Conservation (phyloP, 2,113 vertebrate species). For the Cynopterus brachyotis region DNA sequence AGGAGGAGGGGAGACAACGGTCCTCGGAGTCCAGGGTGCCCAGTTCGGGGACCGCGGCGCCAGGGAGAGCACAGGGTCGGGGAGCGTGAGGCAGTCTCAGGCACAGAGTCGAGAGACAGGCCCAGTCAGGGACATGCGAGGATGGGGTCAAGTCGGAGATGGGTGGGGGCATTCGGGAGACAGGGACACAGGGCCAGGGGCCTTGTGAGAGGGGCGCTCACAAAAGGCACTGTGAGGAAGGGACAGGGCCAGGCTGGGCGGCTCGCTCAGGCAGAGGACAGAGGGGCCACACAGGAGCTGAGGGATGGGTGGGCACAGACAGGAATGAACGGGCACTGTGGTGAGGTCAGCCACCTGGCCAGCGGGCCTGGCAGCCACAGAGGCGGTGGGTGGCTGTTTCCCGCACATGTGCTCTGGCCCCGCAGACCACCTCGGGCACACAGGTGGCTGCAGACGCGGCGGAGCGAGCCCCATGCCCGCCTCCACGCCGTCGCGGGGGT, state of each 20-base stretch:
- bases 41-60: accelerated
- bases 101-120: background rate
- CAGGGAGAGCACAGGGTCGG: accelerated
- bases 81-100: accelerated
- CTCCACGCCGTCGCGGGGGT: no score
- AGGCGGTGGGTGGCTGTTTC: background rate
- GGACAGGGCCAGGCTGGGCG: no score
- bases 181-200: background rate
- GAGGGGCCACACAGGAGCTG: accelerated
- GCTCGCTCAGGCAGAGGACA: accelerated
- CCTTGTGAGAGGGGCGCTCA: background rate
- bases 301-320: accelerated
- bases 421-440: background rate
- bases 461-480: background rate
- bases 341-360: accelerated
- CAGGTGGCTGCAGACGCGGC: accelerated
- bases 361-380: background rate
- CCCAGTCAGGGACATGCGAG: background rate
- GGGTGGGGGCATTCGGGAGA: background rate
- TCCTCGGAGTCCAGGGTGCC: background rate
- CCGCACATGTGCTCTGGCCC: background rate
- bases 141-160: background rate
- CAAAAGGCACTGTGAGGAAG: background rate
- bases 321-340: accelerated
- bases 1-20: background rate